Conservation (phyloP, 2,888 invertebrate species). For the Embidobia sp. region DNA sequence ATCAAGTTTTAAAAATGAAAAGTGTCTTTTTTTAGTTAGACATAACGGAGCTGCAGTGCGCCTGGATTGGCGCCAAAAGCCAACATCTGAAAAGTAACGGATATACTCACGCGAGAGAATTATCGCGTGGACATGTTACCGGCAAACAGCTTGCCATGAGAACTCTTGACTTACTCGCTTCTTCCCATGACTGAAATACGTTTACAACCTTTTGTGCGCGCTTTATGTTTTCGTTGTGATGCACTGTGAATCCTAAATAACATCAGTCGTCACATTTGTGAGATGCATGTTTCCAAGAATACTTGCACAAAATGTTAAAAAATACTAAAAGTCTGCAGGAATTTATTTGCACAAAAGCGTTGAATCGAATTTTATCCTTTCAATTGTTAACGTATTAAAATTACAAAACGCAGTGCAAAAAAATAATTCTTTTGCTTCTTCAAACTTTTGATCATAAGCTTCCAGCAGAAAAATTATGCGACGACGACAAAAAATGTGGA, state of each 20-base stretch:
- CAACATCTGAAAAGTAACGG: constrained; percentile 53
- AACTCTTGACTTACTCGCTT: constrained; percentile 57
- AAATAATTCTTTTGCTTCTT: no score
- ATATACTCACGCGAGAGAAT: constrained; percentile 67
- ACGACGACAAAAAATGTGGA: no score
- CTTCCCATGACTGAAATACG: constrained; percentile 39
- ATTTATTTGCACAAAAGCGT: no score
- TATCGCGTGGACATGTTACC: constrained; percentile 69
- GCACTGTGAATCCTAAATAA: not conserved
- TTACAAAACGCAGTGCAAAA: no score
- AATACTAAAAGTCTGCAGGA: no score
- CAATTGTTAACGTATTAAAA: no score
- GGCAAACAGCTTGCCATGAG: constrained; percentile 61
- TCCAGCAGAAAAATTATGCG: no score
- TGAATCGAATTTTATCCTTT: no score
- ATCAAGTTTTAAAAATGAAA: constrained; percentile 28
- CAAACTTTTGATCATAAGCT: no score
- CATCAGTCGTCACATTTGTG: no score
- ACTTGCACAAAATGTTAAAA: no score
- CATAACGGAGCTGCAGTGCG: constrained; percentile 75
- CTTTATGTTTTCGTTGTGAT: constrained; percentile 3
- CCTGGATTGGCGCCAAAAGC: constrained; percentile 78
- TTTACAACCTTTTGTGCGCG: constrained; percentile 6
- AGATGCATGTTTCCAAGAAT: no score
- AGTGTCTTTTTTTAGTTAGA: constrained; percentile 23